A percentile compares a stretch with the other conserved stretches of the same genome.
phyloP scores from a whole-genome alignment of 92 coral and sea anemone genomes.

The Parazoanthus atlanticus region DNA sequence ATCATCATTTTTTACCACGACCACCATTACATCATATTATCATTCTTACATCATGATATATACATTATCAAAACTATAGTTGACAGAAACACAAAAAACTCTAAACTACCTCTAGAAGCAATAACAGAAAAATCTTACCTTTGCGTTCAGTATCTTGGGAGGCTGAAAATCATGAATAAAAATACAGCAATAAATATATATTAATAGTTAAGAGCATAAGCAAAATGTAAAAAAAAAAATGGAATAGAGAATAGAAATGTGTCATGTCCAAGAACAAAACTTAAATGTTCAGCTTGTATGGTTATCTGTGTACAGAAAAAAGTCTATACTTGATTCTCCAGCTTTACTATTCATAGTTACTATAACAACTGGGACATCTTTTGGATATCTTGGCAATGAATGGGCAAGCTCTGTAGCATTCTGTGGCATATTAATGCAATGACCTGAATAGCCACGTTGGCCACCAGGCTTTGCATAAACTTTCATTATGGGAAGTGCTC shows the following conservation, averaged over 20 bases:
- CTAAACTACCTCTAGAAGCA: background rate
- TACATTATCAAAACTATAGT: background rate
- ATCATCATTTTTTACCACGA: too few relatives aligned
- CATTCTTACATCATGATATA: background rate
- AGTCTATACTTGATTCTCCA: conserved; percentile 7
- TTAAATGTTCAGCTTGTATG: background rate
- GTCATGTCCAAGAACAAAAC: too few relatives aligned
- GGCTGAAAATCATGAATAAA: conserved; percentile 3
- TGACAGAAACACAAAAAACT: background rate
- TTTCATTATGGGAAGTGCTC: too few relatives aligned
- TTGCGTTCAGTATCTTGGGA: conserved; percentile 1
- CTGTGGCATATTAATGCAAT: too few relatives aligned
- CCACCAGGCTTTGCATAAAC: too few relatives aligned
- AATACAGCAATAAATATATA: conserved; percentile 5
- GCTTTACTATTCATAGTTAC: too few relatives aligned
- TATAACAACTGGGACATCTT: too few relatives aligned
- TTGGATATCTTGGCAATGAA: too few relatives aligned
- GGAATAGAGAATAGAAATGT: too few relatives aligned
- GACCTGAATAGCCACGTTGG: too few relatives aligned
- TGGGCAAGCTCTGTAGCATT: too few relatives aligned
- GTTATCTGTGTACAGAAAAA: background rate
- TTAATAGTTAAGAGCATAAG: background rate
- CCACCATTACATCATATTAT: too few relatives aligned
- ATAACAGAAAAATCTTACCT: conserved; percentile 1
- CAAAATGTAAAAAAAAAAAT: background rate